Conservation (phyloP, 2,888 invertebrate genomes). For the Ypsolopha sequella region DNA sequence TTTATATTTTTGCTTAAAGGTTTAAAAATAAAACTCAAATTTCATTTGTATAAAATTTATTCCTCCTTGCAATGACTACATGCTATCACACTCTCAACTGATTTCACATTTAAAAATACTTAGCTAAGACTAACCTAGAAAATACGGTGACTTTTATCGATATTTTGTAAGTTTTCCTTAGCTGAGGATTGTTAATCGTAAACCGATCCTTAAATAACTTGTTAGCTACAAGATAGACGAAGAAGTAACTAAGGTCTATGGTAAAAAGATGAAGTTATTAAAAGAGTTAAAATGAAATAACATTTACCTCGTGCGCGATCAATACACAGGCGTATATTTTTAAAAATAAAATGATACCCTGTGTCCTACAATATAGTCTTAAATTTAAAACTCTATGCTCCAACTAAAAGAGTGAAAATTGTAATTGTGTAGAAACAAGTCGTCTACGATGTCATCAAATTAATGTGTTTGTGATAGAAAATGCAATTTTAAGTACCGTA, state of each 20-base stretch:
- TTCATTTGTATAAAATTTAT: slow-evolving; percentile 1
- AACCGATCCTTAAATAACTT: no score
- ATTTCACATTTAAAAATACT: no score
- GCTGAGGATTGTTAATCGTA: no score
- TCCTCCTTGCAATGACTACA: slow-evolving; percentile 2
- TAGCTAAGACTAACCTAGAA: not conserved
- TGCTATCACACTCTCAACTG: not conserved
- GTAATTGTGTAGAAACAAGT: not conserved
- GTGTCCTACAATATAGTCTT: slow-evolving; percentile 21
- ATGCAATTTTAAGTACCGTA: slow-evolving; percentile 18
- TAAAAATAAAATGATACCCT: slow-evolving; percentile 45
- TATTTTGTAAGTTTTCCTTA: no score
- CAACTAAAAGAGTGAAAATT: not conserved
- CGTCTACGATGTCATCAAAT: not conserved
- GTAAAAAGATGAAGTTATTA: not conserved
- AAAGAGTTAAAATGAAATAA: not conserved
- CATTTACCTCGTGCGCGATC: slow-evolving; percentile 11
- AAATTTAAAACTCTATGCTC: not conserved
- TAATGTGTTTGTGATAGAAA: not conserved
- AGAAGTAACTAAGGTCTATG: no score
- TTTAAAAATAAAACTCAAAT: not conserved
- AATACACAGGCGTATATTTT: slow-evolving; percentile 51
- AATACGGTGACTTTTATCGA: no score
- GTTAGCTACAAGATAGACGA: no score
- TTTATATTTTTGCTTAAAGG: no score